phyloP scores from a whole-genome alignment of 2,797 vertebrate species.

The Selene dorsalis region DNA sequence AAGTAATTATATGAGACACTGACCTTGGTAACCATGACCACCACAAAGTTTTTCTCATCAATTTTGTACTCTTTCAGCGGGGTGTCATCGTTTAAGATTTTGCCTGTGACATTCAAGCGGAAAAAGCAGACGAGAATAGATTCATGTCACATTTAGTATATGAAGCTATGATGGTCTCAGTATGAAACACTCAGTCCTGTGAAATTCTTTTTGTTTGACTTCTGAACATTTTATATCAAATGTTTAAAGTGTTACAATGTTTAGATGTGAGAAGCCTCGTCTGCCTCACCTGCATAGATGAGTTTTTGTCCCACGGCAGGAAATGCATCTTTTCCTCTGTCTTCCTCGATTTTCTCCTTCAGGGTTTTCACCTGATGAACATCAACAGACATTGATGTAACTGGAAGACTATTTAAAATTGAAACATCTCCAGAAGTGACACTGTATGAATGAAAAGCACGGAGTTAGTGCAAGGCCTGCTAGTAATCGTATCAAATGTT shows the following conservation, averaged over 20 bases:
- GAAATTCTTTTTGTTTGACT: no score
- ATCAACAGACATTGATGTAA: conserved; percentile 5
- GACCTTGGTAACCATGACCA: conserved; percentile 88
- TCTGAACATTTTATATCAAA: no score
- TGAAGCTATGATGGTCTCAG: neutral
- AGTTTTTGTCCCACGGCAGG: conserved; percentile 84
- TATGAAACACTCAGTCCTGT: neutral
- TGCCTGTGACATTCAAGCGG: conserved; percentile 73
- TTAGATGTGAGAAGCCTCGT: no score
- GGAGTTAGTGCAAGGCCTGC: neutral
- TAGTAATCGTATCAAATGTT: neutral
- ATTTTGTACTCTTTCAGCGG: conserved; percentile 86
- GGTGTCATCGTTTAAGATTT: conserved; percentile 86
- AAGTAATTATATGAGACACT: conserved; percentile 12
- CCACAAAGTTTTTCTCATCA: conserved; percentile 88
- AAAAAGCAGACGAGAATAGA: conserved; percentile 13
- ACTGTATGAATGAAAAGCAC: neutral
- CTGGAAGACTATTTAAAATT: neutral
- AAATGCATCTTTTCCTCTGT: conserved; percentile 83
- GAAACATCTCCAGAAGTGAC: neutral
- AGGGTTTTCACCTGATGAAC: conserved; percentile 81
- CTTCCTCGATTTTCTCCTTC: conserved; percentile 83
- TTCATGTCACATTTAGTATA: neutral
- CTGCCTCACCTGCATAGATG: conserved; percentile 84
- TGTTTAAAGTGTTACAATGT: no score